Conservation (phyloP, 2,888 invertebrate genomes). For the Trichopoda pennipes region DNA sequence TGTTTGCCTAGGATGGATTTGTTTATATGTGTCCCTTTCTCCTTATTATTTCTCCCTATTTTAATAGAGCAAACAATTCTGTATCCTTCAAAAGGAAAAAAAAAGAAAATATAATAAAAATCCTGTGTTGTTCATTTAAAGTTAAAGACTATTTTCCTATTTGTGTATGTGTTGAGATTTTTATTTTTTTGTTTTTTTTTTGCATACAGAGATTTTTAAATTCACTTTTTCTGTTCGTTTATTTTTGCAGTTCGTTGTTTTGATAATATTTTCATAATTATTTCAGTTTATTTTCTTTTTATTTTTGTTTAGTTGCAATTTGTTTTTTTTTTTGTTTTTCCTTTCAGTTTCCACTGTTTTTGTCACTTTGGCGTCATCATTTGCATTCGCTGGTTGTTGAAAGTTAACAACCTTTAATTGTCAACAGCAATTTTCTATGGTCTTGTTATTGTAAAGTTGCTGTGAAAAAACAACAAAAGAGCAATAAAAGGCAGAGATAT, state of each 20-base stretch:
- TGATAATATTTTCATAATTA: constrained; percentile 61
- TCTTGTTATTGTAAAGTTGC: neutral
- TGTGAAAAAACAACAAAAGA: too few relatives aligned
- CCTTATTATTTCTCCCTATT: neutral
- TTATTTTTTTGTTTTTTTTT: constrained; percentile 3
- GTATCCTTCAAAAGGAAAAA: constrained; percentile 19
- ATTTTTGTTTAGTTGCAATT: constrained; percentile 44
- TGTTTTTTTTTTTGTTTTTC: neutral
- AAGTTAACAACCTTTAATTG: constrained; percentile 63
- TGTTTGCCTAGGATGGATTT: constrained; percentile 20
- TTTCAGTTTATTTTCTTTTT: constrained; percentile 47
- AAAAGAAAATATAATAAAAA: too few relatives aligned
- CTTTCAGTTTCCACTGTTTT: constrained; percentile 39
- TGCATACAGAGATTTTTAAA: constrained; percentile 6
- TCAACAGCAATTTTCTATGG: constrained; percentile 40
- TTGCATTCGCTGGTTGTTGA: constrained; percentile 52
- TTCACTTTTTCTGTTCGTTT: constrained; percentile 32
- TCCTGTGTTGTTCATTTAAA: constrained; percentile 37
- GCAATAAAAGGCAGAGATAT: constrained; percentile 24
- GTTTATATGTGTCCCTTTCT: neutral
- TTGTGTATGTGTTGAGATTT: constrained; percentile 17
- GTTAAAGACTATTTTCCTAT: constrained; percentile 12
- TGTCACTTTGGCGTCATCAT: constrained; percentile 56
- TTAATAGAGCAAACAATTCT: constrained; percentile 22
- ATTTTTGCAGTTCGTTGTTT: constrained; percentile 30